Conservation (phyloP, 2,113 vertebrate genomes). For the Taxidea taxus region DNA sequence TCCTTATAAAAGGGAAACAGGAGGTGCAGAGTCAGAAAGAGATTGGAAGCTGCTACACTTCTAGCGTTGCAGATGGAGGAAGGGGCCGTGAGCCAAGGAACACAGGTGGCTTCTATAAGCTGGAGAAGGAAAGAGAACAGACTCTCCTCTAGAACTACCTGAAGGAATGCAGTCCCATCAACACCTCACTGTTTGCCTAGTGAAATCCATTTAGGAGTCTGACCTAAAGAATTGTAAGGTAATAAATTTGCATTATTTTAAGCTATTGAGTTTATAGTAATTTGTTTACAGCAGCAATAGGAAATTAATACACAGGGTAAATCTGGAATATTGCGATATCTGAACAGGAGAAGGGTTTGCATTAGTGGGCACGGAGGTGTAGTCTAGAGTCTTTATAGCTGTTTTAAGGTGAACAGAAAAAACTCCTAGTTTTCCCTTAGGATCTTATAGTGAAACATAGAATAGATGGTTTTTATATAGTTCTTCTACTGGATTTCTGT, state of each 20-base stretch:
- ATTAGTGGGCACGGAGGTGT: background rate
- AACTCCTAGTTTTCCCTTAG: background rate
- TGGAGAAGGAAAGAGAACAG: background rate
- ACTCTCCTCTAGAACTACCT: background rate
- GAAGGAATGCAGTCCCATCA: background rate
- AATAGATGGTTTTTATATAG: background rate
- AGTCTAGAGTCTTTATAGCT: background rate
- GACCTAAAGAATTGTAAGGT: background rate
- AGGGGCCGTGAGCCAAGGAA: background rate
- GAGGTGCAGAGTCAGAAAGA: background rate
- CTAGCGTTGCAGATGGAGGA: background rate
- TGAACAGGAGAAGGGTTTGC: background rate
- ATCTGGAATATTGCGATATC: background rate
- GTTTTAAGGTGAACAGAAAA: background rate
- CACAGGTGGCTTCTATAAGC: background rate
- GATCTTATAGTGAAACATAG: background rate
- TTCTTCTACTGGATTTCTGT: background rate
- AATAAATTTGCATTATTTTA: background rate
- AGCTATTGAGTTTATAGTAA: background rate
- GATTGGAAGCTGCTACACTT: background rate
- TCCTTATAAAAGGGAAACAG: background rate
- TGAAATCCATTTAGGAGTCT: background rate
- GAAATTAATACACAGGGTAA: background rate
- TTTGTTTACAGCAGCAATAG: background rate
- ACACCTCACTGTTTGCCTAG: background rate